Evolutionary conservation across 2,113 vertebrate species (phyloP), one percentile per base, ranked within the genome.

Genomic region (Motacilla tschutschensis): DNA sequence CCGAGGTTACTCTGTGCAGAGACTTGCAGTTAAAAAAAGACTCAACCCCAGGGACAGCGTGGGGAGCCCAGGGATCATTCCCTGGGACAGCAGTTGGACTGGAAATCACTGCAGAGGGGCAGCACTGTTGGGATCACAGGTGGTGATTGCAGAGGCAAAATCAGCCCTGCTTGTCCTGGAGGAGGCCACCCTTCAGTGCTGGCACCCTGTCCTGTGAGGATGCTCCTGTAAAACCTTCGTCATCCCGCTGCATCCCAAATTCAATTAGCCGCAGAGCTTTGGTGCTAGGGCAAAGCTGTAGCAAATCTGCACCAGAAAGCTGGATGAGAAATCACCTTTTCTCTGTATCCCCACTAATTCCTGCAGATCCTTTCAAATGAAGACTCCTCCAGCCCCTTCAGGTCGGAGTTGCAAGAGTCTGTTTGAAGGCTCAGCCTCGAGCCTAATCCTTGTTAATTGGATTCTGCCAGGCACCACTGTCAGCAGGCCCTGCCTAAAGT

Each of bases 281-380:
- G 89, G 85, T 2, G 13, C 71, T 38, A 10, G 84, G 82, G 75
- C 79, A 63, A 41, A 79, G 84, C 85, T 85, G 67, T 40, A 84
- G 79, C 79, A 76, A 76, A 87, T 79, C 72, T 58, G 64, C 72
- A 59, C 63, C 64, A 62, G 89, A 79, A 85, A 66, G 89, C 63
- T 82, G 91, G 79, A 90, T 91, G 71, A 54, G 70, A 79, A 95
- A 66, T 88, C 91, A 90, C 91, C 84, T 88, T 92, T 90, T 83
- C 91, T 62, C 51, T 54, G 79, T 55, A 65, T 79, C 73, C 72
- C 62, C 57, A 14, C 48, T 92, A 88, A 90, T 94, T 92, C 85
- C 85, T 60, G 22, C 65, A 84, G 79, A 91, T 90, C 91, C 91
- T 79, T 82, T 92, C 89, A 93, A 88, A 76, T 2, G 33, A 65